These are phyloP conservation scores for Gryllus longicercus DNA, from an alignment of 2,888 invertebrate genomes.

Conservation along the genomic window DNA sequence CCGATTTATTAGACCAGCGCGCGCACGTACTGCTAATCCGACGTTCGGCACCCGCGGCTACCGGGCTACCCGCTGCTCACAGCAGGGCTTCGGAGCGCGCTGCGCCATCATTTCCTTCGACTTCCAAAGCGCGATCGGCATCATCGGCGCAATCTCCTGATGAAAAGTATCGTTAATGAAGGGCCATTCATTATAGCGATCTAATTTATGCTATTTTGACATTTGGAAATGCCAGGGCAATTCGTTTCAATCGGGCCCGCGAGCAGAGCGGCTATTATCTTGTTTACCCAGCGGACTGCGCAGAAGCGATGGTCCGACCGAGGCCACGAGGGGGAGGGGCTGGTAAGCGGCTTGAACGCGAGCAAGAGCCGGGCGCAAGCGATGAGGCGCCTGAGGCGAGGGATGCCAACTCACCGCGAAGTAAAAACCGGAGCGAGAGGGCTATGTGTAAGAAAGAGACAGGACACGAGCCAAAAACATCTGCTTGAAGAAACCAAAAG, in stretches of 20 bases:
- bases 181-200: background rate
- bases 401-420: too few species aligned
- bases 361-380: too few species aligned
- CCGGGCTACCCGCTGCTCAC: background rate
- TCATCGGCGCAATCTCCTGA: background rate
- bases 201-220: constrained; percentile 1
- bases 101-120: background rate
- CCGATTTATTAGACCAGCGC: background rate
- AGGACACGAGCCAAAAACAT: too few species aligned
- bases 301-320: background rate
- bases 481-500: too few species aligned
- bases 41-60: background rate
- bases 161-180: constrained; percentile 10
- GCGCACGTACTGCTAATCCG: background rate
- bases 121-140: background rate
- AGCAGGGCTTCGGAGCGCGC: background rate
- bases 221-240: constrained; percentile 9
- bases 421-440: too few species aligned
- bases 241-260: background rate
- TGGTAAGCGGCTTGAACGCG: too few species aligned
- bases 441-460: too few species aligned
- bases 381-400: too few species aligned
- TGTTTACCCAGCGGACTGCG: background rate
- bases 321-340: too few species aligned
- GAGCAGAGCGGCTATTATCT: constrained; percentile 6